Base-by-base conservation (phyloP, 37 sponge, comb jelly and placozoan species). In the Ianthella basta region DNA sequence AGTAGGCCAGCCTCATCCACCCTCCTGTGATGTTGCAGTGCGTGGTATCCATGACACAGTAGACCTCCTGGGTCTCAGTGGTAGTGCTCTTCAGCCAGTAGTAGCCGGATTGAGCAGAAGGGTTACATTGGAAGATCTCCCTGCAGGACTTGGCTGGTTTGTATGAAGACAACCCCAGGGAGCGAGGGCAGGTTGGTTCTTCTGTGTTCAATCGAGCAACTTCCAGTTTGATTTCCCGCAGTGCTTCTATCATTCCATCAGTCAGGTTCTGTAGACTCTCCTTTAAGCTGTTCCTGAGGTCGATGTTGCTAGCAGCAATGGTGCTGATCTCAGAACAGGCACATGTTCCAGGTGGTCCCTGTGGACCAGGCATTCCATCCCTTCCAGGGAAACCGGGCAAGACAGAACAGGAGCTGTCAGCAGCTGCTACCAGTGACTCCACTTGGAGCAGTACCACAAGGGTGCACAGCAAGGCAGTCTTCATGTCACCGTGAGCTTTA, bases 91-190 rank as follows among this genome's bases (percentile, higher is more conserved):
- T 36, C 33, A 75, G n/a, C 78, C 78, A 75, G 54, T 75, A 75
- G 53, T 36, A 36, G 0, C 78, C 78, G 2, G 78, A 53, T 5
- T 24, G n/a, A 40, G 78, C 33, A 14, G n/a, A 13, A 23, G n/a
- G n/a, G 25, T 75, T 24, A 41, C 78, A 53, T 24, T 75, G 78
- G 25, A 25, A 12, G 25, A 75, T 75, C 18, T 75, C 38, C 38
- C 18, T 18, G 25, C 78, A 75, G n/a, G 54, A 75, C 20, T 36
- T 75, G 44, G 78, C 78, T 53, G 78, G 78, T 19, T 21, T 75
- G 54, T 14, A 24, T 2, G 38, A 36, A 24, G 32, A 36, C 78
- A 40, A 1, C 15, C 78, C 78, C 37, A 75, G 44, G 4, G 37
- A 10, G 16, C 37, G 24, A 75, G 78, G 37, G 25, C 54, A 75